Base-by-base conservation (phyloP, 1,140 invertebrate genomes). In the Venturia canescens region DNA sequence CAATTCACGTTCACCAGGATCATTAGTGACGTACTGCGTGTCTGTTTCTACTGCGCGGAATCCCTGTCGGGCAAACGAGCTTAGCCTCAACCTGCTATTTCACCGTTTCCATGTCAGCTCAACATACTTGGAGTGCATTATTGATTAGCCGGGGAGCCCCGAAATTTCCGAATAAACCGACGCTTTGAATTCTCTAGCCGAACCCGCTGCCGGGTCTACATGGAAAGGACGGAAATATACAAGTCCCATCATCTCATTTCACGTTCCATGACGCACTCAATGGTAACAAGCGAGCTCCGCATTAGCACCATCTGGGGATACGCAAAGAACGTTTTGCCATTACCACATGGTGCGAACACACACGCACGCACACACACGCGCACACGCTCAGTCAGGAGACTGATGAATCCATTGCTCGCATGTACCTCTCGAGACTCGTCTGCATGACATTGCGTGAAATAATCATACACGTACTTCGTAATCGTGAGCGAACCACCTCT, bases 401-500 rank as follows among this genome's bases (percentile, higher is more conserved):
- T 53, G 50, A 53, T 53, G 50, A 53, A 53, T 53, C 50, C n/a
- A 21, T 44, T 9, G 38, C 38, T n/a, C 50, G 50, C n/a, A 21
- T 9, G n/a, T 53, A n/a, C 50, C 50, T 53, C 85, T 83, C 85
- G 80, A 75, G 69, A 70, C 81, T 83, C 80, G 81, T 81, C 84
- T 44, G 21, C 71, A 48, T 74, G 50, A 53, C 50, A 21, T 53
- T 53, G 50, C 50, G 50, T 53, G 50, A 53, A 53, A 53, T 53
- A 53, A 53, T 53, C 18, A 53, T 53, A 18, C 6, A 7, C n/a
- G 50, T 74, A 48, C 71, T 18, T 74, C 44, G 80, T 53, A 53
- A 21, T 85, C 85, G 80, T 71, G 79, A 76, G 80, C 34, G 79
- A 63, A 63, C 79, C 50, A 48, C 21, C 67, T 79, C 60, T 7